These are phyloP conservation scores for Squalus acanthias DNA, from an alignment of 2,797 vertebrate species.

Conservation along the genomic window DNA sequence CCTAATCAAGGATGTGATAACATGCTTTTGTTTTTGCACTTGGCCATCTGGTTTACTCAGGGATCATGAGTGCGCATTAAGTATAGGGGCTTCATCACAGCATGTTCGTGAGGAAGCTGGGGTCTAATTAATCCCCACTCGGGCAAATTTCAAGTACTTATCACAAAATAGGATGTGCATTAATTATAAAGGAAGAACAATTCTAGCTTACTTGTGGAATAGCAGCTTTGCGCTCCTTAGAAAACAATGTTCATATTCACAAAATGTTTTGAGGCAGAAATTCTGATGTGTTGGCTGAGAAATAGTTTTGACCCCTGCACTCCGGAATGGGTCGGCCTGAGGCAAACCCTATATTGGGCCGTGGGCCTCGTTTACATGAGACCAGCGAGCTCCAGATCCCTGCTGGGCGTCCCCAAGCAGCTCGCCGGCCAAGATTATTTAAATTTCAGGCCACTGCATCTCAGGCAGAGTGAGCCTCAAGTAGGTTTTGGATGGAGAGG, in stretches of 20 bases:
- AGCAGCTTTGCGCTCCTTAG: neutral
- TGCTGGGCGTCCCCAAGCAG: neutral
- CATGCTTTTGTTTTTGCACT: neutral
- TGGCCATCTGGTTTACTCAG: slow-evolving; percentile 28
- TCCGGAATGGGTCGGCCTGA: too few species aligned
- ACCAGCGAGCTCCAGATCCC: neutral
- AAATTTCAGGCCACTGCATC: neutral
- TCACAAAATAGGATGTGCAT: neutral
- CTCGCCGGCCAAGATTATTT: neutral
- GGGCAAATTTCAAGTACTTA: neutral
- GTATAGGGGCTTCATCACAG: neutral
- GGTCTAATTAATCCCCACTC: neutral
- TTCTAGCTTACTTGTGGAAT: neutral
- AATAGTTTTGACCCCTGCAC: neutral
- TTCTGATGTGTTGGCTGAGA: neutral
- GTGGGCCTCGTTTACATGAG: neutral
- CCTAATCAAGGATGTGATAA: slow-evolving; percentile 19
- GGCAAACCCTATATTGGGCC: neutral
- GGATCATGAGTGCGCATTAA: neutral
- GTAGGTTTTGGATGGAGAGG: neutral
- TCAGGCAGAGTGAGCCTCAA: neutral
- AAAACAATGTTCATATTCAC: neutral
- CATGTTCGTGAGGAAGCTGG: neutral
- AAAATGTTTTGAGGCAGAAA: neutral
- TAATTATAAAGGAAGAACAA: neutral